phyloP scores from a whole-genome alignment of 2,888 invertebrate genomes.

The Hyppa rectilinea region DNA sequence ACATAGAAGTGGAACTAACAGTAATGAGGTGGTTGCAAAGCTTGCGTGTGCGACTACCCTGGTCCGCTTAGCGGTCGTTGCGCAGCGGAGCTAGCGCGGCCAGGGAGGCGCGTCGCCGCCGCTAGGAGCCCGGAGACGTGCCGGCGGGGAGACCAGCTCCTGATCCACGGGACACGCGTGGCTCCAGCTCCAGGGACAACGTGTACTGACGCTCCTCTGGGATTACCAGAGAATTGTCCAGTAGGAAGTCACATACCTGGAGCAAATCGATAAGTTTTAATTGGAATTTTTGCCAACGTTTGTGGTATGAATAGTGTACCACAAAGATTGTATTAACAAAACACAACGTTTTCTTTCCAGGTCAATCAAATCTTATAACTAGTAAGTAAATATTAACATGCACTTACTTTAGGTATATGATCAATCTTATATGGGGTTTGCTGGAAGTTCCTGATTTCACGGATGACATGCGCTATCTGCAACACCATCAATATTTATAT shows the following conservation, averaged over 20 bases:
- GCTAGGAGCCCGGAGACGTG: constrained; percentile 86
- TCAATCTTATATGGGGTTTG: constrained; percentile 98
- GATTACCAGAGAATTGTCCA: constrained; percentile 94
- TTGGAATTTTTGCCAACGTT: neutral
- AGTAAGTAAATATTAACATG: neutral
- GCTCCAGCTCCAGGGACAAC: constrained; percentile 96
- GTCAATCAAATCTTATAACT: neutral
- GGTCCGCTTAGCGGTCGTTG: constrained; percentile 75
- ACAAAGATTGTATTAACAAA: neutral
- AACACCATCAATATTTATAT: constrained; percentile 61
- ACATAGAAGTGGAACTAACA: constrained; percentile 31
- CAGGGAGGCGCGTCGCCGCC: constrained; percentile 88
- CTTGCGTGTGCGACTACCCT: constrained; percentile 60
- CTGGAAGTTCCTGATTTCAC: constrained; percentile 97
- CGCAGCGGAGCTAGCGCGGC: constrained; percentile 85
- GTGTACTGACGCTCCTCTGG: constrained; percentile 96
- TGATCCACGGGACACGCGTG: constrained; percentile 91
- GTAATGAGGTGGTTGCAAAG: constrained; percentile 31
- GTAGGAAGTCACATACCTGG: constrained; percentile 92
- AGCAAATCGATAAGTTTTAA: neutral
- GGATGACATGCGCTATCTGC: constrained; percentile 97
- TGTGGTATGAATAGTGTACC: neutral
- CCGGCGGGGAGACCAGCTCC: constrained; percentile 76
- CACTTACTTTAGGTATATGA: constrained; percentile 93
- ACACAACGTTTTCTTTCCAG: neutral